Percentiles rank a stretch among this genome's conserved stretches.
These are phyloP conservation scores for Pristionchus mayeri DNA, from an alignment of 2,888 invertebrate genomes.

Conservation along the genomic window DNA sequence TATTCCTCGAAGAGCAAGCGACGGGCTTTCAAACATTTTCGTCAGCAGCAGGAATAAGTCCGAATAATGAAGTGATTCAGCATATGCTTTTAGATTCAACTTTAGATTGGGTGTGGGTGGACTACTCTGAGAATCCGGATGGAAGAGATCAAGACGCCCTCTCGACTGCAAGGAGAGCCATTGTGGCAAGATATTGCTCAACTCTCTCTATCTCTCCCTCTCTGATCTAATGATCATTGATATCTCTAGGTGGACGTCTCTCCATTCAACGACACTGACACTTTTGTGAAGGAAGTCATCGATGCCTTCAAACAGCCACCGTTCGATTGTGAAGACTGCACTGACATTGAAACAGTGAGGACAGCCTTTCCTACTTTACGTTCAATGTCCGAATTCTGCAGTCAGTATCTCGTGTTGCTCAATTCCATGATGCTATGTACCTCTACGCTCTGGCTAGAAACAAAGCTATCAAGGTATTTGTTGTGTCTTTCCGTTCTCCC, in stretches of 20 bases:
- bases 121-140: neutral
- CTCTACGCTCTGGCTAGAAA: constrained; percentile 31
- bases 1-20: constrained; percentile 8
- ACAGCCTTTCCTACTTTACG: too few relatives aligned
- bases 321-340: constrained; percentile 59
- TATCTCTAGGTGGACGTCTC: neutral
- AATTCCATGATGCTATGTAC: constrained; percentile 31
- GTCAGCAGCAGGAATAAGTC: neutral
- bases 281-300: constrained; percentile 51
- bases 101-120: constrained; percentile 25
- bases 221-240: neutral
- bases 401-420: constrained; percentile 15
- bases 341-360: constrained; percentile 53
- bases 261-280: constrained; percentile 7
- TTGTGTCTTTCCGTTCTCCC: neutral
- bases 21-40: constrained; percentile 21
- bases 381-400: neutral
- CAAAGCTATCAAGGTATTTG: neutral
- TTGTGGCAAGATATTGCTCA: neutral
- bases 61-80: too few relatives aligned
- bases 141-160: constrained; percentile 27
- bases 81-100: neutral
- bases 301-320: constrained; percentile 54
- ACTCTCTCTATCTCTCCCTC: too few relatives aligned
- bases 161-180: neutral